Evolutionary conservation across 2,113 vertebrate species (phyloP).

Genomic region (Gopherus flavomarginatus): DNA sequence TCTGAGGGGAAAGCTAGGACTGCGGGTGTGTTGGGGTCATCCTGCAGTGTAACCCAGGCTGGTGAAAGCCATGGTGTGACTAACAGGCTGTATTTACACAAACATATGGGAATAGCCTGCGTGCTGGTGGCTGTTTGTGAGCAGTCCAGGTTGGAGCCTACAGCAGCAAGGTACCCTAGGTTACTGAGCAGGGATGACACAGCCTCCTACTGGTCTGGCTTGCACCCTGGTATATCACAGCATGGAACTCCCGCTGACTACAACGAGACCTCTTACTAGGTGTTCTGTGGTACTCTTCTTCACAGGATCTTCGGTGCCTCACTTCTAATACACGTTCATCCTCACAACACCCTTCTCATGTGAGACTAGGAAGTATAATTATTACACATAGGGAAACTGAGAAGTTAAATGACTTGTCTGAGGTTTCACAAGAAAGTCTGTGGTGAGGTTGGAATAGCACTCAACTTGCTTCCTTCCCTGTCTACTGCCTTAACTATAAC

Average conservation of each 20-base stretch:
- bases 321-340: not conserved
- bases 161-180: not conserved
- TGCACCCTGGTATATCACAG: not conserved
- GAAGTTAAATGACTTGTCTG: not conserved
- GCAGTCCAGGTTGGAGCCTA: not conserved
- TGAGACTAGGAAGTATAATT: not conserved
- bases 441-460: not conserved
- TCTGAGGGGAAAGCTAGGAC: not conserved
- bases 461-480: not conserved
- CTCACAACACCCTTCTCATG: not conserved
- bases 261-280: accelerated
- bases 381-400: not conserved
- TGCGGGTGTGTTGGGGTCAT: not conserved
- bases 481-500: not conserved
- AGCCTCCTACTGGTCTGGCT: not conserved
- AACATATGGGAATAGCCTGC: not conserved
- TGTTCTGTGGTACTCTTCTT: not conserved
- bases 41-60: not conserved
- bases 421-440: not conserved
- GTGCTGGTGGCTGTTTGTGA: not conserved
- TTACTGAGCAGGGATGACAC: not conserved
- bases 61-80: not conserved
- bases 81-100: not conserved
- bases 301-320: not conserved
- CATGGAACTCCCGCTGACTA: not conserved